phyloP scores from a whole-genome alignment of 2,797 vertebrate genomes.

The Megaceryle alcyon region DNA sequence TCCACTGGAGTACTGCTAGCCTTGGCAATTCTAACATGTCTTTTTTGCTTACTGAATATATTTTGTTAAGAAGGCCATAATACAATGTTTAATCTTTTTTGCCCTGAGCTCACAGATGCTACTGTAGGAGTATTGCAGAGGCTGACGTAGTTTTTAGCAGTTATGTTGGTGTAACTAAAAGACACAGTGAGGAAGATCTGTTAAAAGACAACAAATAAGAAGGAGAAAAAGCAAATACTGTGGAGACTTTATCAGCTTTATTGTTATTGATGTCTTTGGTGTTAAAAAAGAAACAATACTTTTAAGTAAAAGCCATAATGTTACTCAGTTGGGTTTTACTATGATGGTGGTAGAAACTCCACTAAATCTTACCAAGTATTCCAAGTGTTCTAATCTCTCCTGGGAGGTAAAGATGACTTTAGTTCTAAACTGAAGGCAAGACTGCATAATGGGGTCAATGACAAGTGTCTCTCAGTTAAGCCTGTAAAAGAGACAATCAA shows the following conservation, averaged over 20 bases:
- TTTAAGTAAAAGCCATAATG: background rate
- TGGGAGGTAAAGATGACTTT: background rate
- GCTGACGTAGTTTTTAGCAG: slow-evolving; percentile 9
- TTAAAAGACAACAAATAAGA: background rate
- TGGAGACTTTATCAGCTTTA: background rate
- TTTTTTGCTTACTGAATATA: background rate
- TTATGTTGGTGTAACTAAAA: slow-evolving; percentile 44
- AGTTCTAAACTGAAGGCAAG: background rate
- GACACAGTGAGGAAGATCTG: background rate
- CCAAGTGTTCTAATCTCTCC: background rate
- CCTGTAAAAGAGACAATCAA: background rate
- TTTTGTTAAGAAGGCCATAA: background rate
- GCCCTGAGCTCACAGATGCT: slow-evolving; percentile 17
- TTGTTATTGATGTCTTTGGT: background rate
- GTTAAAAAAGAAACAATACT: background rate
- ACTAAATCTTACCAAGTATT: background rate
- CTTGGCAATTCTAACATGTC: background rate
- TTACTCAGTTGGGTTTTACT: background rate
- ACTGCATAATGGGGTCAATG: background rate
- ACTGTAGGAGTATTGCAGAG: slow-evolving; percentile 58
- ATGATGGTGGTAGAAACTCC: background rate
- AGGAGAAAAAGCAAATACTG: background rate
- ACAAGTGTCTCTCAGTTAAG: background rate
- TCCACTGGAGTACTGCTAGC: background rate
- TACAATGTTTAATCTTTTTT: slow-evolving; percentile 7